phyloP scores from a whole-genome alignment of 2,113 vertebrate genomes.

The Solea solea region DNA sequence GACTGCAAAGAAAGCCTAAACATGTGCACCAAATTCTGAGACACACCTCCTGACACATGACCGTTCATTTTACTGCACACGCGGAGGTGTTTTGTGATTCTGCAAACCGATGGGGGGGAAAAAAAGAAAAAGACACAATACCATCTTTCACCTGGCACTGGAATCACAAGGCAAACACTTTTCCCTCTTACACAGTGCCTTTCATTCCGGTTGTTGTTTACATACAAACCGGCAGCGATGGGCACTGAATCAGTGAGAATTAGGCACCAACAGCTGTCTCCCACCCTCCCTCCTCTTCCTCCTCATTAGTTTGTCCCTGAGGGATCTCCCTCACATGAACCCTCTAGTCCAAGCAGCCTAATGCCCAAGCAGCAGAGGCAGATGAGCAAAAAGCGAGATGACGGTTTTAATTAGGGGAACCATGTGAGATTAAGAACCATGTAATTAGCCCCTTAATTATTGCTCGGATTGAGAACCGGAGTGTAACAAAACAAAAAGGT shows the following conservation, averaged over 20 bases:
- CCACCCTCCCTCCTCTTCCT: slow-evolving; percentile 44
- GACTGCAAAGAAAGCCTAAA: slow-evolving; percentile 54
- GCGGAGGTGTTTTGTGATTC: background rate
- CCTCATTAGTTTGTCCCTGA: slow-evolving; percentile 67
- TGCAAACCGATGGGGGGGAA: too few species aligned
- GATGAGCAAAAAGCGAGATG: slow-evolving; percentile 39
- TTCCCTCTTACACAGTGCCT: background rate
- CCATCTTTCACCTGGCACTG: background rate
- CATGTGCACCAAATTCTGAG: slow-evolving; percentile 19
- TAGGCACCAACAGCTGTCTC: slow-evolving; percentile 67
- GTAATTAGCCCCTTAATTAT: slow-evolving; percentile 65
- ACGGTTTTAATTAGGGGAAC: slow-evolving; percentile 68
- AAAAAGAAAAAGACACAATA: background rate
- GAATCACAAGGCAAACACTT: background rate
- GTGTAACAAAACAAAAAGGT: slow-evolving; percentile 44
- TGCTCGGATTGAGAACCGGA: slow-evolving; percentile 25
- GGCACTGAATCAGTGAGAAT: slow-evolving; percentile 54
- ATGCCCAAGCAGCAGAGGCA: slow-evolving; percentile 51
- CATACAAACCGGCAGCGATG: slow-evolving; percentile 5
- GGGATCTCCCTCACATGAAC: slow-evolving; percentile 58
- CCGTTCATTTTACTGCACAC: background rate
- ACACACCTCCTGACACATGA: slow-evolving; percentile 48
- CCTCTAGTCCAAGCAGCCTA: slow-evolving; percentile 47
- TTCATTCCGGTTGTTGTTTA: slow-evolving; percentile 23
- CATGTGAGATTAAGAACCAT: slow-evolving; percentile 36